A percentile compares a stretch with the other conserved stretches of the same genome.
Evolutionary conservation across 1,140 invertebrate genomes (phyloP).

Genomic region (Hyposmocoma kahamanoa): DNA sequence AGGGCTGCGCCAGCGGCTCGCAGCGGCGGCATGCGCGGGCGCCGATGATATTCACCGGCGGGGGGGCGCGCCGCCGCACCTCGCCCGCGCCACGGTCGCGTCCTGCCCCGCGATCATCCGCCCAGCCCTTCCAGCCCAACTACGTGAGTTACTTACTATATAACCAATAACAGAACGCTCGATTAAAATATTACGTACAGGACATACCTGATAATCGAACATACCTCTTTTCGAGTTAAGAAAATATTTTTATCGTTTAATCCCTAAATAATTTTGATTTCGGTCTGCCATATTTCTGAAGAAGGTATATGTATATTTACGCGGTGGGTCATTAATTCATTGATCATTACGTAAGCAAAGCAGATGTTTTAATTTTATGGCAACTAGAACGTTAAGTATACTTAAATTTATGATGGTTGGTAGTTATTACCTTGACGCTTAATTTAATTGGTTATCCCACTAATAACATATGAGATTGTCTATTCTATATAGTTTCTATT

Average conservation of each 20-base stretch:
- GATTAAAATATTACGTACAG: too few species aligned
- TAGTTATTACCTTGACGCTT: too few species aligned
- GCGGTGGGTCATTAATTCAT: background rate
- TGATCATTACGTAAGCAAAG: background rate
- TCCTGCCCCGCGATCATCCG: conserved; percentile 35
- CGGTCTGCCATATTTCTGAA: background rate
- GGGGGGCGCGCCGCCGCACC: conserved; percentile 51
- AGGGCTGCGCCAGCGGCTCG: conserved; percentile 12
- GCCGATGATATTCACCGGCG: conserved; percentile 63
- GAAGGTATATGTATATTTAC: background rate
- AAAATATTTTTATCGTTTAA: too few species aligned
- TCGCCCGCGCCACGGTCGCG: conserved; percentile 39
- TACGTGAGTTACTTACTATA: conserved; percentile 36
- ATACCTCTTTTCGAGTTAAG: too few species aligned
- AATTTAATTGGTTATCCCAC: too few species aligned
- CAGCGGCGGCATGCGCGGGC: conserved; percentile 39
- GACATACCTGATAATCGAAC: too few species aligned
- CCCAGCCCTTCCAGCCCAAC: conserved; percentile 40
- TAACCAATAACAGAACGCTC: too few species aligned
- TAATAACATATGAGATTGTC: too few species aligned
- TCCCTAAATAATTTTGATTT: too few species aligned
- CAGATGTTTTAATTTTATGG: background rate
- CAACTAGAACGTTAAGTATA: too few species aligned
- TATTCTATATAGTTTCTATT: too few species aligned
- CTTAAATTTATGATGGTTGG: too few species aligned